Evolutionary conservation across 2,797 vertebrate genomes (phyloP).

Genomic region (Anguilla anguilla): DNA sequence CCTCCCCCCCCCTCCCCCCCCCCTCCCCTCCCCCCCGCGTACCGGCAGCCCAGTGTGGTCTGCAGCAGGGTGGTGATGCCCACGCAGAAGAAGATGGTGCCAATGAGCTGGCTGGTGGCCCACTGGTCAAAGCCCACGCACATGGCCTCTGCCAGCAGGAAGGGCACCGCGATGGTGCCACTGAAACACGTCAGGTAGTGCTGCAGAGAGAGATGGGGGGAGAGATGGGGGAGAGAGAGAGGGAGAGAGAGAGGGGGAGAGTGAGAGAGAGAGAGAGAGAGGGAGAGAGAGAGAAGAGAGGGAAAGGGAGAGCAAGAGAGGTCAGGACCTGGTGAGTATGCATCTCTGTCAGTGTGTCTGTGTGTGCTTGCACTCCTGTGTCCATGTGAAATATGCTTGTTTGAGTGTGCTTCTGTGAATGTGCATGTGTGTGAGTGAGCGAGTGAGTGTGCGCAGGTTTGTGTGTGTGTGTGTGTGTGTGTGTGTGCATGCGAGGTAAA

Average conservation of each 20-base stretch:
- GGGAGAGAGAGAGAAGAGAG: background rate
- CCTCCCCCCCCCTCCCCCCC: no score
- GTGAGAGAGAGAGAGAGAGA: background rate
- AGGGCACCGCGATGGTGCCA: slow-evolving; percentile 95
- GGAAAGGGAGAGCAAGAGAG: background rate
- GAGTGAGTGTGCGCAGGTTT: background rate
- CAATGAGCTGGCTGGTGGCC: slow-evolving; percentile 97
- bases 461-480: background rate
- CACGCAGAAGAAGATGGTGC: slow-evolving; percentile 99
- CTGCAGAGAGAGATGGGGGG: slow-evolving; percentile 64
- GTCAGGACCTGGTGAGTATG: background rate
- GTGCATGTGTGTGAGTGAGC: no score
- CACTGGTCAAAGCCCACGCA: slow-evolving; percentile 96
- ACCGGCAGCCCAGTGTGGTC: slow-evolving; percentile 96
- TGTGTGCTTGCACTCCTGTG: background rate
- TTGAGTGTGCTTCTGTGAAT: background rate
- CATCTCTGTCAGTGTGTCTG: background rate
- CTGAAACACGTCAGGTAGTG: slow-evolving; percentile 99
- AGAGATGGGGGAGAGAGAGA: background rate
- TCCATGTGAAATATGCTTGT: background rate
- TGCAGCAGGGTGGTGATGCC: slow-evolving; percentile 97
- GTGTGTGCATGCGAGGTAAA: slow-evolving; percentile 2
- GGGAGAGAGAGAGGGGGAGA: background rate
- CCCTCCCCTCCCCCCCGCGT: slow-evolving; percentile 32
- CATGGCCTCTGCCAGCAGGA: slow-evolving; percentile 95